phyloP scores from a whole-genome alignment of 2,113 vertebrate genomes.

The Chionis minor region DNA sequence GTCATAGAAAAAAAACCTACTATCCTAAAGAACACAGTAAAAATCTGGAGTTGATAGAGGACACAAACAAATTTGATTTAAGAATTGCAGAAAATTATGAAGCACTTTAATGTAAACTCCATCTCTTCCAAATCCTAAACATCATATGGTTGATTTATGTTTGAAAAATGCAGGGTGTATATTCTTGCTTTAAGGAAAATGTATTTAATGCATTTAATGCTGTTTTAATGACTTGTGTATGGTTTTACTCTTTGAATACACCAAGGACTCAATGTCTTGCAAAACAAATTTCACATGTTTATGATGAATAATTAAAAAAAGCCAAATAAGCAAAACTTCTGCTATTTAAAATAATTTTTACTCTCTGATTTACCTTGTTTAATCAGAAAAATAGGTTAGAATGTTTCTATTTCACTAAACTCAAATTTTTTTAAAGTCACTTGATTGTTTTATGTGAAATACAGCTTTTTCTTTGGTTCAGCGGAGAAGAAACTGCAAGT shows the following conservation, averaged over 20 bases:
- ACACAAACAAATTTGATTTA: background rate
- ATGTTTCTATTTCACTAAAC: background rate
- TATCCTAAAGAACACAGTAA: background rate
- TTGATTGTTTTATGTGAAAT: background rate
- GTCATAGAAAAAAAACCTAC: accelerated
- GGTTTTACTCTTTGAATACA: background rate
- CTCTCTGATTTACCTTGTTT: background rate
- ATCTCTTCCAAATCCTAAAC: background rate
- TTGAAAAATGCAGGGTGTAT: background rate
- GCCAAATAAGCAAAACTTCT: accelerated
- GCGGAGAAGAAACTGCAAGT: background rate
- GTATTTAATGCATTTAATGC: background rate
- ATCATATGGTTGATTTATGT: background rate
- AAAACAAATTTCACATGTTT: background rate
- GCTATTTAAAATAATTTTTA: background rate
- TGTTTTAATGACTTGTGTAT: background rate
- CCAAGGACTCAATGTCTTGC: background rate
- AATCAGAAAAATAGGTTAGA: background rate
- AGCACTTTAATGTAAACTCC: background rate
- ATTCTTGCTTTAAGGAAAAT: background rate
- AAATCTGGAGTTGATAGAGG: background rate
- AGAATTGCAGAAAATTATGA: background rate
- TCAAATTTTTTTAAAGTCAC: background rate
- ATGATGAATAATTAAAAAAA: background rate
- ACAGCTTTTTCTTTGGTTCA: background rate